Conservation (phyloP, 2,797 vertebrate species). For the Eulemur coronatus region DNA sequence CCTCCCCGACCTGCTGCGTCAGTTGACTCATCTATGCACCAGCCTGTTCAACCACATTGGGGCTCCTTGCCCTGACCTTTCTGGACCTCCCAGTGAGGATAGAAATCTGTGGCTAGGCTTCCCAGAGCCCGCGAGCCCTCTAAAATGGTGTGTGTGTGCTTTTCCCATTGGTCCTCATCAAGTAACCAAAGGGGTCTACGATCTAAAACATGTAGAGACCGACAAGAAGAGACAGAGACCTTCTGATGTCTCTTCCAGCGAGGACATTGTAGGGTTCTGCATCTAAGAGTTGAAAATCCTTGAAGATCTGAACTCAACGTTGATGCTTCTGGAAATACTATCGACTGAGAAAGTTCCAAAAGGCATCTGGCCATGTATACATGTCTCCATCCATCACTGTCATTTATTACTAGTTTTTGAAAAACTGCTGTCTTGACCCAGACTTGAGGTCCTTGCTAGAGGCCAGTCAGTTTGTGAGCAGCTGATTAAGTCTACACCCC, state of each 20-base stretch:
- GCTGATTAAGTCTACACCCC: neutral
- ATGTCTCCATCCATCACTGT: accelerated
- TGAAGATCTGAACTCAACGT: neutral
- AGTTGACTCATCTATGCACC: neutral
- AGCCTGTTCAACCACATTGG: accelerated
- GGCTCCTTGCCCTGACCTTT: neutral
- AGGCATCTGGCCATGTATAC: accelerated
- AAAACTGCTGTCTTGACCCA: neutral
- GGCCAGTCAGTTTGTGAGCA: neutral
- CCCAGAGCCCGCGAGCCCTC: accelerated
- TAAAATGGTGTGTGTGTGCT: accelerated
- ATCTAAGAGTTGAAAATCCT: neutral
- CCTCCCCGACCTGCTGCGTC: neutral
- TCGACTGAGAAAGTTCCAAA: neutral
- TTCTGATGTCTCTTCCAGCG: neutral
- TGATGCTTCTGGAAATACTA: neutral
- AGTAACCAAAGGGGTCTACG: neutral
- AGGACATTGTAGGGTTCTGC: too few relatives aligned
- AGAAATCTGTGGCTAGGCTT: neutral
- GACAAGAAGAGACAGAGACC: neutral
- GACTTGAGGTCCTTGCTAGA: neutral
- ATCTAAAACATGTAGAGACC: neutral
- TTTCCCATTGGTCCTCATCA: neutral
- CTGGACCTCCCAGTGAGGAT: neutral
- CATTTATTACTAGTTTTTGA: neutral